Evolutionary conservation across 2,797 vertebrate species (phyloP).

Genomic region (Megaceryle alcyon): DNA sequence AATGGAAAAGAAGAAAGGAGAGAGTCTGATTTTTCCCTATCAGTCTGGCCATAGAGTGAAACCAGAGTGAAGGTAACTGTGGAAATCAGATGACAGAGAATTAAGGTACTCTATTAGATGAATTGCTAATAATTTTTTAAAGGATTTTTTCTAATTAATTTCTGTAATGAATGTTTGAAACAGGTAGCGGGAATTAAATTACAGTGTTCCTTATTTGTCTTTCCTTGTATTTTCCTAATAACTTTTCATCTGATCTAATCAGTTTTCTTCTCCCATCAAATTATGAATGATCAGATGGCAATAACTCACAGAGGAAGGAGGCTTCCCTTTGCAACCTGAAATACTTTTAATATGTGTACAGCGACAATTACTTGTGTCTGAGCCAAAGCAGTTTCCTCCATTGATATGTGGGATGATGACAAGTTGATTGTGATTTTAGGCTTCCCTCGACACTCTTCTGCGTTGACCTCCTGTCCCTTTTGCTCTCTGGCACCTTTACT

Average conservation of each 20-base stretch:
- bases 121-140: background rate
- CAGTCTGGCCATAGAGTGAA: background rate
- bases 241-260: background rate
- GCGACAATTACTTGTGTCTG: background rate
- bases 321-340: background rate
- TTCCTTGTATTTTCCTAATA: background rate
- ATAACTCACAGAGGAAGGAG: background rate
- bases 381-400: background rate
- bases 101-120: background rate
- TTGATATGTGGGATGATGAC: background rate
- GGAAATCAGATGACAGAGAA: background rate
- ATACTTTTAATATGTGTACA: background rate
- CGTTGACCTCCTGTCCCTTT: background rate
- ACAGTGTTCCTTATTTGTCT: background rate
- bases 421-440: background rate
- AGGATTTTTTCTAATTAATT: background rate
- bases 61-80: too few relatives aligned
- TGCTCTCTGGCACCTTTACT: background rate
- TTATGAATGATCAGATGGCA: background rate
- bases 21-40: fast-evolving
- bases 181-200: background rate
- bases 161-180: background rate
- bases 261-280: background rate
- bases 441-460: background rate
- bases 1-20: too few relatives aligned